phyloP scores from a whole-genome alignment of 2,797 vertebrate genomes.

The Sternotherus odoratus region DNA sequence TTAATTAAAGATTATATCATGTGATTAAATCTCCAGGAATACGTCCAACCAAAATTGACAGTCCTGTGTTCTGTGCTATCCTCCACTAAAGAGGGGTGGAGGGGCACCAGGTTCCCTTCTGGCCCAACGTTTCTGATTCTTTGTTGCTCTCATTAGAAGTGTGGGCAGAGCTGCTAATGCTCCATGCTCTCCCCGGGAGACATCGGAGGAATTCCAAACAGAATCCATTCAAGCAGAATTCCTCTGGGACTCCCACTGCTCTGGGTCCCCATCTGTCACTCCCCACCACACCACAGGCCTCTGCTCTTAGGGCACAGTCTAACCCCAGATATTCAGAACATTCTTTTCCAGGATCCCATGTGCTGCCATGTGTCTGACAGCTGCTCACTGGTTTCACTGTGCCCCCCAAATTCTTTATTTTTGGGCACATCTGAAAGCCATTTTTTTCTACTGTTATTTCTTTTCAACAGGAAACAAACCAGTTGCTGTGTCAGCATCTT shows the following conservation, averaged over 20 bases:
- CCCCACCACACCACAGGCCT: background rate
- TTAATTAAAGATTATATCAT: too few relatives aligned
- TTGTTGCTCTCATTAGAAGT: background rate
- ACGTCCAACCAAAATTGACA: too few relatives aligned
- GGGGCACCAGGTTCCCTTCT: background rate
- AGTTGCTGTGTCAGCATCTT: slow-evolving; percentile 48
- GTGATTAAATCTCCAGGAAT: too few relatives aligned
- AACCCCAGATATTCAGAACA: fast-evolving
- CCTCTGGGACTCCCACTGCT: fast-evolving
- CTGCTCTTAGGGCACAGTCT: background rate
- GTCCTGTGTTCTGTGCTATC: too few relatives aligned
- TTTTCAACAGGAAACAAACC: slow-evolving; percentile 51
- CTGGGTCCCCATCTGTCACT: fast-evolving
- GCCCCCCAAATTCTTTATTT: background rate
- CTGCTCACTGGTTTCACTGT: background rate
- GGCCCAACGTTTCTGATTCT: background rate
- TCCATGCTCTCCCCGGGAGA: background rate
- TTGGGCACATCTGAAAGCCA: background rate
- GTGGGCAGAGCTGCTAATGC: background rate
- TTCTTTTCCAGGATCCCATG: background rate
- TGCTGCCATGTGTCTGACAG: fast-evolving
- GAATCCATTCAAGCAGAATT: background rate
- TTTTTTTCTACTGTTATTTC: slow-evolving; percentile 47
- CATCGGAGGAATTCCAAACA: fast-evolving
- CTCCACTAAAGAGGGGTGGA: background rate